Conservation (phyloP, 2,113 vertebrate genomes). For the Crypturellus undulatus region DNA sequence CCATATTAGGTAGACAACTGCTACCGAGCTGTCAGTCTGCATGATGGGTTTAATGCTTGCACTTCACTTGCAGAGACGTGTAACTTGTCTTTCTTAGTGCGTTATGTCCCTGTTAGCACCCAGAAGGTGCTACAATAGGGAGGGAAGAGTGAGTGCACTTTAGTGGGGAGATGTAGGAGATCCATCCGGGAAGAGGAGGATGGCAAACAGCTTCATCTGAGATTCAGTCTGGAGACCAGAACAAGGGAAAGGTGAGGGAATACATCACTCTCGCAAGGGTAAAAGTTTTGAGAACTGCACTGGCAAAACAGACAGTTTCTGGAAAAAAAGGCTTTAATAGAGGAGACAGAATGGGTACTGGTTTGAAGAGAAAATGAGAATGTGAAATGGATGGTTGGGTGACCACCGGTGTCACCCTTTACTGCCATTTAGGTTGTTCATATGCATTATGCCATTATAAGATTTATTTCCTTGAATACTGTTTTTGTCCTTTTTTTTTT, state of each 20-base stretch:
- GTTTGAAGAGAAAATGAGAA: background rate
- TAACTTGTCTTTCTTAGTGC: background rate
- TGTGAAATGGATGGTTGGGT: background rate
- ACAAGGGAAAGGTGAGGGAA: background rate
- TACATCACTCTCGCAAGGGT: background rate
- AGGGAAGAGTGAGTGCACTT: background rate
- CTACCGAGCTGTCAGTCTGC: background rate
- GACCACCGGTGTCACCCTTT: background rate
- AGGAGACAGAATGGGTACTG: background rate
- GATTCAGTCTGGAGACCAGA: background rate
- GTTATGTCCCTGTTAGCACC: background rate
- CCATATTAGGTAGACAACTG: background rate
- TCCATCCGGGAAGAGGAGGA: background rate
- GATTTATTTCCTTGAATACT: background rate
- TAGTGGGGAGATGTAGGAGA: background rate
- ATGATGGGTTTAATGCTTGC: background rate
- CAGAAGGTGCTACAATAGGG: background rate
- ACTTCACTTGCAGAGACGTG: background rate
- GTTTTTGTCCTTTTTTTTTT: background rate
- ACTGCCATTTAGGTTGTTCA: background rate
- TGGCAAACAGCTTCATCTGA: background rate
- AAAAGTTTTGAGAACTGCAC: background rate
- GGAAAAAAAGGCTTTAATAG: background rate
- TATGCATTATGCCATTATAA: background rate
- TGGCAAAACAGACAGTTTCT: background rate